Evolutionary conservation across 2,113 vertebrate genomes (phyloP), one percentile per base, ranked within the genome.

Genomic region (Monopterus albus): DNA sequence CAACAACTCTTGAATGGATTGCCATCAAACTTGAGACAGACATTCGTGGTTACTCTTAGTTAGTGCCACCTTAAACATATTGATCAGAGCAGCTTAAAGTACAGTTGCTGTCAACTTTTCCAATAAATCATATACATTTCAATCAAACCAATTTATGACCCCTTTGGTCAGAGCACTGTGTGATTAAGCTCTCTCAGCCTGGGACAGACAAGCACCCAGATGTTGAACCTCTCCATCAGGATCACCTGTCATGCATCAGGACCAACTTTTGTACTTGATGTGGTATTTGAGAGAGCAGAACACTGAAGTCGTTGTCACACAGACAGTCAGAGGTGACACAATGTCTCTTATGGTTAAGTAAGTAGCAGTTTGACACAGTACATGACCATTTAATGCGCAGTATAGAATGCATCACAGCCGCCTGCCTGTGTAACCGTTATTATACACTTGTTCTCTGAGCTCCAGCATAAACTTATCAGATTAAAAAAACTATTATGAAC

Each of bases 301-400:
- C 43, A 17, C 36, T 51, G 45, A 35, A 11, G 43, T 45, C 29
- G 49, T 50, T 58, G 52, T 49, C 47, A 40, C 31, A 14, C 49
- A 62, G 29, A 78, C 56, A 25, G 50, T 38, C 31, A 13, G 42
- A 29, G 35, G 65, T 78, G 26, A 60, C 2, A 57, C 20, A 46
- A 42, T 25, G 43, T 64, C 51, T 59, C 46, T 70, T 38, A 50
- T 49, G 52, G 68, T 43, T 28, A 5, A 57, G 21, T 47, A 53
- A 51, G 51, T 21, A 55, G 66, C 47, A 28, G 33, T 55, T 72
- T 31, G 28, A 42, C 17, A 26, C 4, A 18, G 42, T 1, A 4
- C 35, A 11, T 39, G 13, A 28, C 31, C 21, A 9, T 47, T 62
- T 52, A 57, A 66, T 60, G 20, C 52, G 58, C 31, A 39, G 59